Evolutionary conservation across 2,888 invertebrate species (phyloP), one percentile per base, ranked within the genome.

Genomic region (Halictus ligatus): DNA sequence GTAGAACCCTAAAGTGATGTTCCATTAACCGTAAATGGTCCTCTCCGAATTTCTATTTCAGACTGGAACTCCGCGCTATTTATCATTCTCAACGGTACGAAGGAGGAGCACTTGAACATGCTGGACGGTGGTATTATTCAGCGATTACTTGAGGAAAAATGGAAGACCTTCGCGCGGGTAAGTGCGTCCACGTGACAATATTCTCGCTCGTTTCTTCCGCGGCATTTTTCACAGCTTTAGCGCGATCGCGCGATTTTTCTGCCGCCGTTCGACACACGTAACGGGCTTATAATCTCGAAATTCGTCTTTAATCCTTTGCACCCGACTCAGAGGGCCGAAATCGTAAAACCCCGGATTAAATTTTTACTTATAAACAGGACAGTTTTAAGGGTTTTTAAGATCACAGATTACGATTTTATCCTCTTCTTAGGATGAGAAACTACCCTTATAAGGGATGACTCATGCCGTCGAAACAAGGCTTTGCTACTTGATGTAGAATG

Each of bases 11-110:
- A 88, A 91, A 85, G 80, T 80, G 87, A 89, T 89, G 89, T 90
- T 90, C 90, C 91, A 90, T 91, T 91, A 91, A 91, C 89, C 86
- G 77, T 80, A 88, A 84, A 88, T 87, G 78, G 85, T 83, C 78
- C 88, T 73, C 83, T 69, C 87, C 88, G 84, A 84, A 92, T 92
- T 91, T 91, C 91, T 91, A 88, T 89, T 88, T 95, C 94, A 99
- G 99, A 99, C 96, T 99, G 99, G 98, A 99, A 99, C 95, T 99
- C 99, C 0, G 99, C 99, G 0, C 96, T 99, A 80, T 99, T 99
- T 95, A 99, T 99, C 89, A 99, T 99, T 92, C 96, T 99, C 86
- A 99, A 99, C 94, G 99, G 99, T 80, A 99, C 98, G 15, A 99
- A 99, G 94, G 98, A 99, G 93, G 99, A 99, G 93, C 99, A 99